Percentiles rank a stretch among this genome's conserved stretches.
These are phyloP conservation scores for Tetrapedia diversipes DNA, from an alignment of 2,888 invertebrate genomes.

Conservation along the genomic window DNA sequence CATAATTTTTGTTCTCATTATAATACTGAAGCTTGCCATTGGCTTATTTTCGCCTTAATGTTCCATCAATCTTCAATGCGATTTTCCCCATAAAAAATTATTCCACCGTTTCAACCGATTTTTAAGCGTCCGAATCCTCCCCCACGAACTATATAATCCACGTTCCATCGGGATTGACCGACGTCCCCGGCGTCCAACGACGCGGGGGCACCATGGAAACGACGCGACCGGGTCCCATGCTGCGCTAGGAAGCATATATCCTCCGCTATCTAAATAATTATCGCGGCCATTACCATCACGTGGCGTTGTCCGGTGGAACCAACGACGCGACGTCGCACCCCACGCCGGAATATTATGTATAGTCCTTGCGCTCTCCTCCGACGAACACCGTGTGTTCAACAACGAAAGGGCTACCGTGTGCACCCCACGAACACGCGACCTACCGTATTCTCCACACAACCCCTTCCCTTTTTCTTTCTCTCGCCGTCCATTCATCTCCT, in stretches of 20 bases:
- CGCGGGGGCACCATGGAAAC: slow-evolving; percentile 71
- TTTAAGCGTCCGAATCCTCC: too few species aligned
- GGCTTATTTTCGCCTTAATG: too few species aligned
- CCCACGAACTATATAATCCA: background rate
- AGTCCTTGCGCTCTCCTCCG: slow-evolving; percentile 32
- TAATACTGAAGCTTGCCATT: too few species aligned
- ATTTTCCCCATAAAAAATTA: too few species aligned
- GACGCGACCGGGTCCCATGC: slow-evolving; percentile 77
- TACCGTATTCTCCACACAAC: too few species aligned
- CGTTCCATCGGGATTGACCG: slow-evolving; percentile 50
- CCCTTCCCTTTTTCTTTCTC: slow-evolving; percentile 7
- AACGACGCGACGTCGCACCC: slow-evolving; percentile 73
- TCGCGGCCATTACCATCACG: slow-evolving; percentile 80
- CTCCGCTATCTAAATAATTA: slow-evolving; percentile 81
- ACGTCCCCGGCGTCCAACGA: slow-evolving; percentile 58
- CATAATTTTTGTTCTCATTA: too few species aligned
- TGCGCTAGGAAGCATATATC: slow-evolving; percentile 80
- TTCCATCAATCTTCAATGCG: too few species aligned
- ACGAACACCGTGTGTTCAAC: slow-evolving; percentile 11
- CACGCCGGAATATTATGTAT: slow-evolving; percentile 73
- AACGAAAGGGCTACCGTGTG: slow-evolving; percentile 33
- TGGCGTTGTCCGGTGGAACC: slow-evolving; percentile 78
- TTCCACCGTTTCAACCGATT: too few species aligned
- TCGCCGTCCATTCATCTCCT: background rate
- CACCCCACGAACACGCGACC: slow-evolving; percentile 27